Percentiles rank a stretch among this genome's conserved stretches.
Evolutionary conservation across 2,797 vertebrate species (phyloP).

Genomic region (Anabacerthia variegaticeps): DNA sequence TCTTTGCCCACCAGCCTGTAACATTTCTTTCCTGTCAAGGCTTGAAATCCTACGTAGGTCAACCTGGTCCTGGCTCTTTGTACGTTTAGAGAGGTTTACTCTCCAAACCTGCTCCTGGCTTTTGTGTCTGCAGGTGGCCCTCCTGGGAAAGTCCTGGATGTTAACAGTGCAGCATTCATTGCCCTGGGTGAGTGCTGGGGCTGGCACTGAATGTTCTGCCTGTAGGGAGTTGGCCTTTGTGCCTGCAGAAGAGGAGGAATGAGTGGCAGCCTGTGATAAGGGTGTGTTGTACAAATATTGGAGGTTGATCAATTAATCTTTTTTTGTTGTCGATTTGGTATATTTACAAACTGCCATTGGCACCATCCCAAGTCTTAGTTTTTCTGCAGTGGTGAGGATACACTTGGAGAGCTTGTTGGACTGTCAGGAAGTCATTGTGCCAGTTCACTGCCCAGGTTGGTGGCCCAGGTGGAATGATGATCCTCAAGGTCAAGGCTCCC

Average conservation of each 20-base stretch:
- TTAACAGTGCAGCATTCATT: accelerated
- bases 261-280: not conserved
- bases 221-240: not conserved
- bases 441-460: not conserved
- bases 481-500: not conserved
- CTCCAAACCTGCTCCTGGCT: not conserved
- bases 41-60: not conserved
- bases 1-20: not conserved
- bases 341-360: not conserved
- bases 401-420: not conserved
- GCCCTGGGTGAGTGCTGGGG: not conserved
- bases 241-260: not conserved
- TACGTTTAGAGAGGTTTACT: not conserved
- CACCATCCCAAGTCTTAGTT: not conserved
- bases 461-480: not conserved
- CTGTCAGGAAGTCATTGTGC: not conserved
- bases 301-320: not conserved
- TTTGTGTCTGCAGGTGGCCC: not conserved
- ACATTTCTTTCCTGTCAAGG: not conserved
- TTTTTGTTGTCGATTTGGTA: not conserved
- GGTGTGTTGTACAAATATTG: not conserved
- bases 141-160: not conserved
- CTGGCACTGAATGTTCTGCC: not conserved
- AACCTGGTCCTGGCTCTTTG: not conserved
- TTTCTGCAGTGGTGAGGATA: not conserved